phyloP scores from a whole-genome alignment of 2,888 invertebrate species.

The Philereme transversata region DNA sequence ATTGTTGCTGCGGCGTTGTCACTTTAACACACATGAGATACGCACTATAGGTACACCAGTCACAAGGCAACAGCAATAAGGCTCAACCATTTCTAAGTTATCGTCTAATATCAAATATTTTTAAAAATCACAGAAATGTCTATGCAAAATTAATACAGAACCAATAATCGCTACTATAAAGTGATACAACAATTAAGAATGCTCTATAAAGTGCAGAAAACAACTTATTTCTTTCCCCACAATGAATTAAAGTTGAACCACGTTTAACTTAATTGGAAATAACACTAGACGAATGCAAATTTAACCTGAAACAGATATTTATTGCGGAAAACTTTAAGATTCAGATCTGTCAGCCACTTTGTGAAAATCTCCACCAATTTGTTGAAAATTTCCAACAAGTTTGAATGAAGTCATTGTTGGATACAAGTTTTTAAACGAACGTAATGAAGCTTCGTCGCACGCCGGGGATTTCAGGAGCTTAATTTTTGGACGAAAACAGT shows the following conservation, averaged over 20 bases:
- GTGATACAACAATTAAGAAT: slow-evolving; percentile 12
- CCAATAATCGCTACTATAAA: slow-evolving; percentile 1
- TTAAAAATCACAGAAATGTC: not conserved
- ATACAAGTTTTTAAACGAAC: slow-evolving; percentile 33
- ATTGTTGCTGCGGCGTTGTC: too few species aligned
- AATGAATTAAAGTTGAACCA: slow-evolving; percentile 18
- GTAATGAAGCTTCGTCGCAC: slow-evolving; percentile 28
- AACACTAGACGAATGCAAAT: slow-evolving; percentile 33
- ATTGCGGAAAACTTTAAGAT: slow-evolving; percentile 40
- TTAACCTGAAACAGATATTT: slow-evolving; percentile 41
- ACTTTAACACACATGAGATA: too few species aligned
- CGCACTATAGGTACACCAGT: too few species aligned
- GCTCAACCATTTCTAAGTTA: too few species aligned
- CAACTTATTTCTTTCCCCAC: slow-evolving; percentile 15
- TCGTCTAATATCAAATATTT: too few species aligned
- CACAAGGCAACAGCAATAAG: too few species aligned
- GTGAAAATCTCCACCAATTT: slow-evolving; percentile 31
- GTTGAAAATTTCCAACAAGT: slow-evolving; percentile 28
- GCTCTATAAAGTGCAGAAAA: slow-evolving; percentile 5
- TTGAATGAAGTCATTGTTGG: slow-evolving; percentile 41
- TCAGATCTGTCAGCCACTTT: slow-evolving; percentile 37
- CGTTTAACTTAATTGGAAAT: slow-evolving; percentile 43
- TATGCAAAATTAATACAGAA: not conserved
- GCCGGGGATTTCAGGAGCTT: slow-evolving; percentile 19
- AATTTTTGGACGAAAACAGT: slow-evolving; percentile 17